These are phyloP conservation scores for Chitala chitala DNA, from an alignment of 2,113 vertebrate species.

Conservation along the genomic window DNA sequence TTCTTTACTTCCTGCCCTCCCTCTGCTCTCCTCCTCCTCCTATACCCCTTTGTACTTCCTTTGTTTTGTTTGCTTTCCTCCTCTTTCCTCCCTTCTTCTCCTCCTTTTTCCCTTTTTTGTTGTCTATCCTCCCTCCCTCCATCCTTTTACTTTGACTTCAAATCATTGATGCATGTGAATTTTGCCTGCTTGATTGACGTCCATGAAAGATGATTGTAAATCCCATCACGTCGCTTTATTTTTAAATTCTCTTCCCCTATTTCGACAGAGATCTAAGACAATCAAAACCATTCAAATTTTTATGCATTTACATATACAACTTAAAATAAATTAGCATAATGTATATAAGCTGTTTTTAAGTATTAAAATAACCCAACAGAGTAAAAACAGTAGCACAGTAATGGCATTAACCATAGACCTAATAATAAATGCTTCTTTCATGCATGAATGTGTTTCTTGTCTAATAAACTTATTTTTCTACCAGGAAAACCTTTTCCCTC, in stretches of 20 bases:
- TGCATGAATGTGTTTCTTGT: slow-evolving; percentile 60
- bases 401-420: not conserved
- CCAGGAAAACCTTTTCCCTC: slow-evolving; percentile 59
- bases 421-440: slow-evolving; percentile 58
- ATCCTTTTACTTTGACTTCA: slow-evolving; percentile 36
- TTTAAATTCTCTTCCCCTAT: slow-evolving; percentile 39
- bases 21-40: not conserved
- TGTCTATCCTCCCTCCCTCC: slow-evolving; percentile 19
- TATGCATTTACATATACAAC: slow-evolving; percentile 21
- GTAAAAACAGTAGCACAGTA: slow-evolving; percentile 14
- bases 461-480: slow-evolving; percentile 93
- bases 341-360: slow-evolving; percentile 34
- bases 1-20: too few relatives aligned
- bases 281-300: slow-evolving; percentile 36
- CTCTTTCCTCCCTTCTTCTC: too few relatives aligned
- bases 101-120: not conserved
- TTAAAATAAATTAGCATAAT: slow-evolving; percentile 39
- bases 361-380: not conserved
- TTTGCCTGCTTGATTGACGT: slow-evolving; percentile 55
- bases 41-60: too few relatives aligned
- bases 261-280: slow-evolving; percentile 59
- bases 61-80: too few relatives aligned
- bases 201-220: slow-evolving; percentile 52
- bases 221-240: slow-evolving; percentile 17
- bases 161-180: slow-evolving; percentile 64